Percentiles rank a stretch among this genome's conserved stretches.
Conservation (phyloP, 2,113 vertebrate genomes). For the Excalfactoria chinensis region DNA sequence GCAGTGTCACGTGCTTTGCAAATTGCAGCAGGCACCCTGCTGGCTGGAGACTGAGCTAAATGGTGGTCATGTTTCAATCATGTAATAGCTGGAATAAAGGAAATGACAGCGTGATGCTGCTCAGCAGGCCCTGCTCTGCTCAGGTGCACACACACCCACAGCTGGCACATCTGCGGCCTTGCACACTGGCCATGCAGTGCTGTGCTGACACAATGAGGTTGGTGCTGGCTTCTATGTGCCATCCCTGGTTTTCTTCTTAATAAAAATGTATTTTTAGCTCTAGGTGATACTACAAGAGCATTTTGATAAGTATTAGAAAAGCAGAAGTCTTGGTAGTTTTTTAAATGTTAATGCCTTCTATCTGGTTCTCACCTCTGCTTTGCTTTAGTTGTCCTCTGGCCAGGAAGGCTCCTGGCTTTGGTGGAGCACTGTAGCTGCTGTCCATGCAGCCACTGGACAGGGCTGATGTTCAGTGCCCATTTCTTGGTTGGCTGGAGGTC, state of each 20-base stretch:
- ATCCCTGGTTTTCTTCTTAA: neutral
- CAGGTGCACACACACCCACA: neutral
- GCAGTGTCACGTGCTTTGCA: neutral
- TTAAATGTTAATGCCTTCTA: neutral
- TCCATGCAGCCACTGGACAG: neutral
- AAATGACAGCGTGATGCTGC: neutral
- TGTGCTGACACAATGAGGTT: fast-evolving
- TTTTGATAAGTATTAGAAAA: neutral
- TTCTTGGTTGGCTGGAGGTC: neutral
- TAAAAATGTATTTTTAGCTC: neutral
- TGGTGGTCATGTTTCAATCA: neutral
- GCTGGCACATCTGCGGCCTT: neutral
- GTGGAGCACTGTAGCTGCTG: neutral
- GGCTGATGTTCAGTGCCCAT: neutral
- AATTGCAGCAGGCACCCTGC: neutral
- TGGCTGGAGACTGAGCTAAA: neutral
- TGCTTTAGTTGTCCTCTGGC: fast-evolving
- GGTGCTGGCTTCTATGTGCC: neutral
- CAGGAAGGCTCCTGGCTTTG: neutral
- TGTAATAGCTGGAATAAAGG: neutral
- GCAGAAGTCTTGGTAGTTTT: neutral
- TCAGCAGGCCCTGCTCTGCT: neutral
- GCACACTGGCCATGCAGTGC: fast-evolving
- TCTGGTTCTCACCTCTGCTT: neutral
- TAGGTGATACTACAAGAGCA: neutral